Percentiles rank a stretch among this genome's conserved stretches.
phyloP scores from a whole-genome alignment of 1,140 invertebrate genomes.

The Ditylenchus dipsaci region DNA sequence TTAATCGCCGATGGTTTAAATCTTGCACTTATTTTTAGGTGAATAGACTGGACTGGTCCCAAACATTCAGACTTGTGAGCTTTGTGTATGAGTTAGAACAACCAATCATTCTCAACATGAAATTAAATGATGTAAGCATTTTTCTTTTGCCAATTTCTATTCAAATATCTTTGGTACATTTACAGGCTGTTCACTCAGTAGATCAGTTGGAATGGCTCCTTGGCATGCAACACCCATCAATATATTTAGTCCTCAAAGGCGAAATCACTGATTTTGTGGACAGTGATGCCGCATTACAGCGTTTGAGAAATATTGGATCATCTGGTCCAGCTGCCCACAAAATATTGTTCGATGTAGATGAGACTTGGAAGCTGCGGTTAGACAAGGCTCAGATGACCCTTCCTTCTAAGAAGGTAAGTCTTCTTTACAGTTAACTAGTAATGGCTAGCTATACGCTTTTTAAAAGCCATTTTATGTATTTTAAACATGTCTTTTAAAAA shows the following conservation, averaged over 20 bases:
- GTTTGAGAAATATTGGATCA: constrained; percentile 6
- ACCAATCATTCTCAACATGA: constrained; percentile 44
- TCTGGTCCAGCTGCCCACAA: constrained; percentile 8
- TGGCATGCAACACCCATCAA: constrained; percentile 30
- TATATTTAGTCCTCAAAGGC: constrained; percentile 37
- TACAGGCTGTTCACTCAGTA: constrained; percentile 27
- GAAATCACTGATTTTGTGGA: constrained; percentile 47
- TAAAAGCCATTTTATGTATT: too few species aligned
- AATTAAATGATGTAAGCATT: constrained; percentile 31
- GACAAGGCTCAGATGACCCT: neutral
- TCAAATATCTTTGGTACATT: neutral
- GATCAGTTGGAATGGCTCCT: constrained; percentile 40
- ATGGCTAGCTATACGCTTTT: too few species aligned
- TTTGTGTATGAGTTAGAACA: constrained; percentile 32
- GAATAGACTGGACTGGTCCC: constrained; percentile 37
- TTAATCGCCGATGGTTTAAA: too few species aligned
- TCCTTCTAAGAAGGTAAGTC: neutral
- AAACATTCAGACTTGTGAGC: constrained; percentile 31
- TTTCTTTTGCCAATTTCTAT: neutral
- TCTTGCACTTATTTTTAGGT: neutral
- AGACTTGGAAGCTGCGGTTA: constrained; percentile 23
- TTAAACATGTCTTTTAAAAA: too few species aligned
- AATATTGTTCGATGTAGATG: constrained; percentile 43
- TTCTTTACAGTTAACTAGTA: too few species aligned
- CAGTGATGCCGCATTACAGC: constrained; percentile 17